Evolutionary conservation across 2,888 invertebrate genomes (phyloP).

Genomic region (Elegia similella): DNA sequence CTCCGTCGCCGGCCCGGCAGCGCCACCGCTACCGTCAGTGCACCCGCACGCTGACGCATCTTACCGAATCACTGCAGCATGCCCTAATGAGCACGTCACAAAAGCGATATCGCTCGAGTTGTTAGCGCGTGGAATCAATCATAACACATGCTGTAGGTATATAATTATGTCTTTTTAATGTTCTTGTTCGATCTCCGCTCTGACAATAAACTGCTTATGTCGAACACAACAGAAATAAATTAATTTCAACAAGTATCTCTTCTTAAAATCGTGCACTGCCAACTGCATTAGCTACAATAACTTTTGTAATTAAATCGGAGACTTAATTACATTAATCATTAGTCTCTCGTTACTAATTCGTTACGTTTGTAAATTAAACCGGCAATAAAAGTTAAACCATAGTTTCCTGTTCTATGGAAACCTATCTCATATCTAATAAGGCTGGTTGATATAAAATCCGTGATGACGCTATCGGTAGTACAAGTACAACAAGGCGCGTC

Average conservation of each 20-base stretch:
- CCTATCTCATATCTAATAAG: not conserved
- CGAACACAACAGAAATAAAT: too few relatives aligned
- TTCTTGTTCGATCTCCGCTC: not conserved
- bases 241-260: too few relatives aligned
- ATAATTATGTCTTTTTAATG: slow-evolving; percentile 2
- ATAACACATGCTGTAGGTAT: not conserved
- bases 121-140: not conserved
- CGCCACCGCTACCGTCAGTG: slow-evolving; percentile 20
- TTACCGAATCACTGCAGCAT: slow-evolving; percentile 8
- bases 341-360: not conserved
- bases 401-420: not conserved
- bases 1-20: slow-evolving; percentile 20
- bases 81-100: not conserved
- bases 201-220: not conserved
- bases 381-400: not conserved
- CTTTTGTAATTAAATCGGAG: not conserved
- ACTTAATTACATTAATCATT: slow-evolving; percentile 1
- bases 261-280: too few relatives aligned
- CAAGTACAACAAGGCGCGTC: slow-evolving; percentile 42
- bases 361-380: not conserved
- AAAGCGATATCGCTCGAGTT: not conserved
- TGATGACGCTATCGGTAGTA: slow-evolving; percentile 46
- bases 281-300: not conserved
- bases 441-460: slow-evolving; percentile 4
- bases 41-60: slow-evolving; percentile 19